Evolutionary conservation across 2,113 vertebrate species (phyloP), one percentile per base, ranked within the genome.

Genomic region (Gopherus flavomarginatus): DNA sequence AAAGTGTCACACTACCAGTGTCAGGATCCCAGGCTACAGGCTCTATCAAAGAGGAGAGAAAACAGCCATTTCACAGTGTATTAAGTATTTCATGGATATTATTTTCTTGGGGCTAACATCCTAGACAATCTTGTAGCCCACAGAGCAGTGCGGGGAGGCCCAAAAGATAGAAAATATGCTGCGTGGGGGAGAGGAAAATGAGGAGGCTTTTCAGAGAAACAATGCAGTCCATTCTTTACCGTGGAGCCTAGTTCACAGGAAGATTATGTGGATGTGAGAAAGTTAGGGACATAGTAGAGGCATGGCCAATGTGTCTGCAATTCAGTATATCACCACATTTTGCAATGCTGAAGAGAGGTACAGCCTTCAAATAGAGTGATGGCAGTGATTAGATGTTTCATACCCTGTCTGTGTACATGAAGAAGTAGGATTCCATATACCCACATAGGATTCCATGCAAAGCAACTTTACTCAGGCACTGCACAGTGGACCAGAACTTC

Each of bases 21-120:
- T 89, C 54, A 78, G 91, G 89, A 92, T 86, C 6, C 44, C 81
- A 90, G 49, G 8, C 62, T 93, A 59, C 5, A 59, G 35, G 11
- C 4, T 88, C n/a, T 89, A 14, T 42, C 75, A 88, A 85, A 94
- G 16, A 56, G 57, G 47, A 2, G 27, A 78, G 24, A 78, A 47
- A 47, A 47, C 26, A 78, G 65, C 2, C 0, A 0, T 50, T 91
- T 90, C 49, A 53, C 13, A 69, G 10, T 77, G 65, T 80, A 47
- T 86, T 91, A 44, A 88, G 69, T 31, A 47, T 85, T 72, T 38
- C 65, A 72, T 72, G 17, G 54, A 88, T 85, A 49, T 69, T 88
- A 77, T 26, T 86, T 29, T 83, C 49, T 42, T 59, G 21, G 44
- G 49, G 31, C 49, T 80, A 47, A 49, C 47, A 49, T 49, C 47